Conservation (phyloP, 1,140 invertebrate genomes). For the Eubasilissa regina region DNA sequence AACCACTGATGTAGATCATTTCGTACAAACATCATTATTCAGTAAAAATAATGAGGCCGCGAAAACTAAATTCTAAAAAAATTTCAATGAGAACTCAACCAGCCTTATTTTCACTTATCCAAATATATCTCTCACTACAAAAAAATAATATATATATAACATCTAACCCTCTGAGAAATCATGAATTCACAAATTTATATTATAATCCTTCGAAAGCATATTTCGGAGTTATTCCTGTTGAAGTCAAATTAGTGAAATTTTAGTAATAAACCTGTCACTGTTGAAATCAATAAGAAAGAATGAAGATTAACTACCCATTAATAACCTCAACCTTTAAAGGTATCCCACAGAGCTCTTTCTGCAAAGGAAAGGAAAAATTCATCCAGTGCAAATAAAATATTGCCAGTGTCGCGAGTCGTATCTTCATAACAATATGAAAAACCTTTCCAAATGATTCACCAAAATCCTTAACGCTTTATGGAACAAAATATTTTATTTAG, state of each 20-base stretch:
- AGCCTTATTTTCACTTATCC: too few species aligned
- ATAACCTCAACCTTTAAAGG: slow-evolving; percentile 7
- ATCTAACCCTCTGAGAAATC: background rate
- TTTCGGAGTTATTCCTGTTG: slow-evolving; percentile 7
- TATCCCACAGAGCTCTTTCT: slow-evolving; percentile 26
- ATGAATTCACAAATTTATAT: background rate
- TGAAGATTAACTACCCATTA: background rate
- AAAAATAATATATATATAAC: too few species aligned
- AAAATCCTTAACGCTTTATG: too few species aligned
- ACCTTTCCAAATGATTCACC: too few species aligned
- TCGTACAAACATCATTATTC: too few species aligned
- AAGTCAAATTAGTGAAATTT: slow-evolving; percentile 17
- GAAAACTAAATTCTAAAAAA: too few species aligned
- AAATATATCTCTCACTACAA: too few species aligned
- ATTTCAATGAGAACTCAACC: too few species aligned
- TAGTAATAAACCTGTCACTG: slow-evolving; percentile 15
- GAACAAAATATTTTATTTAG: too few species aligned
- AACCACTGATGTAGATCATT: too few species aligned
- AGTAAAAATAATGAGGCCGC: too few species aligned
- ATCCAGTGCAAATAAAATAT: background rate
- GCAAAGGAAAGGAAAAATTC: slow-evolving; percentile 16
- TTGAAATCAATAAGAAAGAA: slow-evolving; percentile 33
- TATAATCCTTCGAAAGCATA: slow-evolving; percentile 16
- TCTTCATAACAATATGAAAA: too few species aligned
- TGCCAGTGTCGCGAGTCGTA: background rate